Percentiles rank a stretch among this genome's conserved stretches.
phyloP scores from a whole-genome alignment of 2,113 vertebrate genomes.

The Tetrao urogallus region DNA sequence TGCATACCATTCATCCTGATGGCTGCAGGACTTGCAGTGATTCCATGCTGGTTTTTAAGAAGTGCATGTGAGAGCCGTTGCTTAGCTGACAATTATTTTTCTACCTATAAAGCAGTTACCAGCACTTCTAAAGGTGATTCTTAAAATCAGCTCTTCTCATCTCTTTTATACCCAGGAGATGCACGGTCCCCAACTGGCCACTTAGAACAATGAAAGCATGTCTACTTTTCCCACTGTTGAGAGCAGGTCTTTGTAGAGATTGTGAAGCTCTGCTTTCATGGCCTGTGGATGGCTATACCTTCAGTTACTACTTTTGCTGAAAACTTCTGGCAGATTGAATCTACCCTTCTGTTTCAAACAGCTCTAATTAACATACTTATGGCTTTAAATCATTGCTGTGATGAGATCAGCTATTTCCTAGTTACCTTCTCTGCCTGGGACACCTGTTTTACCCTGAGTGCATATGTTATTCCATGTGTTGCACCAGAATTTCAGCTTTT shows the following conservation, averaged over 20 bases:
- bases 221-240: neutral
- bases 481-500: neutral
- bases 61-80: neutral
- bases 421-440: neutral
- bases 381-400: neutral
- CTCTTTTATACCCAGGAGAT: neutral
- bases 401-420: constrained; percentile 7
- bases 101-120: neutral
- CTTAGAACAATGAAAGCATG: neutral
- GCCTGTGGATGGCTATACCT: neutral
- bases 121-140: neutral
- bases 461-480: constrained; percentile 50
- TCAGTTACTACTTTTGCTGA: neutral
- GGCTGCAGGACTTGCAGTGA: neutral
- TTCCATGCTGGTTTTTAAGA: neutral
- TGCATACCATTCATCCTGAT: neutral
- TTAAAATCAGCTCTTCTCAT: neutral
- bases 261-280: neutral
- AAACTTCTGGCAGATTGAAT: neutral
- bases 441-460: constrained; percentile 13
- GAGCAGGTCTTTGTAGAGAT: neutral
- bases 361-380: neutral
- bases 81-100: neutral
- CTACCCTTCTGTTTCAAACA: neutral
- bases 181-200: neutral